Conservation (phyloP, 2,113 vertebrate genomes). For the Microtus pennsylvanicus region DNA sequence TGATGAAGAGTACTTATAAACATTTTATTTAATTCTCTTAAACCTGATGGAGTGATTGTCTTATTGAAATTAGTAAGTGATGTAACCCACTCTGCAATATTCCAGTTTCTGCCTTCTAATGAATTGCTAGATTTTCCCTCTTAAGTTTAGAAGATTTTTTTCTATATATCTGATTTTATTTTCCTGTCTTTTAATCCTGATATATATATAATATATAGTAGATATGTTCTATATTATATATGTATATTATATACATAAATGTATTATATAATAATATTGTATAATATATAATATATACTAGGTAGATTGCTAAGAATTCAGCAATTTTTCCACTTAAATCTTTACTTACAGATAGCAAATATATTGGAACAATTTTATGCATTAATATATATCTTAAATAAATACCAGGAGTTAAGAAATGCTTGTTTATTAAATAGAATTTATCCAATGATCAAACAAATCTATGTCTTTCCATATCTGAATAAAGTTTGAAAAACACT, state of each 20-base stretch:
- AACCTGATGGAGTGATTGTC: background rate
- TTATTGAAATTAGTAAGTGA: background rate
- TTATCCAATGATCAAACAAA: conserved; percentile 17
- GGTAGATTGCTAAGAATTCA: background rate
- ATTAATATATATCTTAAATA: conserved; percentile 28
- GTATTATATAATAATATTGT: too few species aligned
- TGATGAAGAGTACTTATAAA: background rate
- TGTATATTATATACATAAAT: too few species aligned
- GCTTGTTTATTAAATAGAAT: conserved; percentile 13
- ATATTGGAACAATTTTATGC: conserved; percentile 8
- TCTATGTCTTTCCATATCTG: background rate
- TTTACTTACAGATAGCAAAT: background rate
- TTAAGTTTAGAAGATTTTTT: background rate
- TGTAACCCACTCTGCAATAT: background rate
- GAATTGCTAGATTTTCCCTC: background rate
- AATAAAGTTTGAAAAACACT: conserved; percentile 41
- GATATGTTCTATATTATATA: too few species aligned
- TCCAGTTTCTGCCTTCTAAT: background rate
- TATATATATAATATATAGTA: background rate
- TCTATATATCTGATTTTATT: background rate
- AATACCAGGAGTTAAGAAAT: background rate
- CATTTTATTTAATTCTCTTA: conserved; percentile 35
- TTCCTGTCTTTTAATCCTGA: background rate
- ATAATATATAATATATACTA: too few species aligned
- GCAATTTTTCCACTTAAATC: background rate